phyloP scores from a whole-genome alignment of 2,888 invertebrate species.

The Tinea trinotella region DNA sequence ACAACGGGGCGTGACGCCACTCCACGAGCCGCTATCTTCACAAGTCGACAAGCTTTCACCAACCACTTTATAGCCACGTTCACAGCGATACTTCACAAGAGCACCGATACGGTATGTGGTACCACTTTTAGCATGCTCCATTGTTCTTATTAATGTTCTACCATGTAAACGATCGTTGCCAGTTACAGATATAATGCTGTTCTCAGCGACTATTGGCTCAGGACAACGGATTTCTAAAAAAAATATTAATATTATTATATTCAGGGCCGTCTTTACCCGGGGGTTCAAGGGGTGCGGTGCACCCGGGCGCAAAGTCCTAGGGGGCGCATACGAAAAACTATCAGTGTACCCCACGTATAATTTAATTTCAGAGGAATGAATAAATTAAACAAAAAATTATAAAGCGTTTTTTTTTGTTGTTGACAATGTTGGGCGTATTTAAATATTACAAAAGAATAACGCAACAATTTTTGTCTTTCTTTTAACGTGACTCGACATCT shows the following conservation, averaged over 20 bases:
- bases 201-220: conserved; percentile 86
- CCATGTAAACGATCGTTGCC: conserved; percentile 93
- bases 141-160: conserved; percentile 83
- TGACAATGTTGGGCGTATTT: too few species aligned
- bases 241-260: not conserved
- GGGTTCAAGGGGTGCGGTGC: too few species aligned
- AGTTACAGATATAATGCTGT: conserved; percentile 89
- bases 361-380: too few species aligned
- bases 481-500: too few species aligned
- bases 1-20: conserved; percentile 85
- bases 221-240: conserved; percentile 87
- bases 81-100: conserved; percentile 89
- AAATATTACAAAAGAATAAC: too few species aligned
- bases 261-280: too few species aligned
- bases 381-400: too few species aligned
- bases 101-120: conserved; percentile 90
- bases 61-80: conserved; percentile 88
- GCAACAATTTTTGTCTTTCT: too few species aligned
- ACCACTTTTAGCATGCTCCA: conserved; percentile 77
- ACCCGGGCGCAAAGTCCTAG: too few species aligned
- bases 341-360: too few species aligned
- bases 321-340: too few species aligned
- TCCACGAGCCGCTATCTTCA: conserved; percentile 89
- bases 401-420: too few species aligned
- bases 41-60: conserved; percentile 90